phyloP scores from a whole-genome alignment of 1,140 invertebrate species.

The Papilio polytes region DNA sequence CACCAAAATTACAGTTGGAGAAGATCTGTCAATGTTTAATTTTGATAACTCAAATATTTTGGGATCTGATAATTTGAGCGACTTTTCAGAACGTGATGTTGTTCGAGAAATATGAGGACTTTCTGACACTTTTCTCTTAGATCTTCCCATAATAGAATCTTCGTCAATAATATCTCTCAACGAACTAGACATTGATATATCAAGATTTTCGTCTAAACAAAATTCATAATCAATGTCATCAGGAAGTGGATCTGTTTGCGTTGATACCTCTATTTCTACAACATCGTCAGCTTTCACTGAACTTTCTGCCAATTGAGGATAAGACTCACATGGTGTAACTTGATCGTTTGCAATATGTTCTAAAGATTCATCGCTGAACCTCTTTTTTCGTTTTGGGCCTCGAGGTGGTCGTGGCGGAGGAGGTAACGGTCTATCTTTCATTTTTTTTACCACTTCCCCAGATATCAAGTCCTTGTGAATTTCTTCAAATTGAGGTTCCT shows the following conservation, averaged over 20 bases:
- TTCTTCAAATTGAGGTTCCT: slow-evolving; percentile 82
- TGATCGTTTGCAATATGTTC: slow-evolving; percentile 54
- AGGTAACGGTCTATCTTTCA: slow-evolving; percentile 92
- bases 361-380: slow-evolving; percentile 59
- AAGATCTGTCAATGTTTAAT: slow-evolving; percentile 82
- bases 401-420: slow-evolving; percentile 91
- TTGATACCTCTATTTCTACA: slow-evolving; percentile 89
- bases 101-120: slow-evolving; percentile 77
- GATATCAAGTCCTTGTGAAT: slow-evolving; percentile 86
- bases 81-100: slow-evolving; percentile 78
- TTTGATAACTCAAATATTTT: slow-evolving; percentile 84
- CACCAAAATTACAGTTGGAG: slow-evolving; percentile 85
- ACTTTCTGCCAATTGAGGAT: slow-evolving; percentile 43
- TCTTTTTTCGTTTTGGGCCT: slow-evolving; percentile 81
- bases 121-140: slow-evolving; percentile 55
- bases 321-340: slow-evolving; percentile 43
- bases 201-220: slow-evolving; percentile 83
- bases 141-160: slow-evolving; percentile 67
- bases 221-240: slow-evolving; percentile 90
- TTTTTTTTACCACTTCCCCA: slow-evolving; percentile 89
- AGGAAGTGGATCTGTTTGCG: slow-evolving; percentile 92
- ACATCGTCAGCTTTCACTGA: slow-evolving; percentile 60
- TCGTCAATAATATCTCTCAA: slow-evolving; percentile 73
- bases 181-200: slow-evolving; percentile 76
- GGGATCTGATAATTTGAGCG: slow-evolving; percentile 84